Conservation (phyloP, 92 coral and sea anemone species). For the Galaxea fascicularis region DNA sequence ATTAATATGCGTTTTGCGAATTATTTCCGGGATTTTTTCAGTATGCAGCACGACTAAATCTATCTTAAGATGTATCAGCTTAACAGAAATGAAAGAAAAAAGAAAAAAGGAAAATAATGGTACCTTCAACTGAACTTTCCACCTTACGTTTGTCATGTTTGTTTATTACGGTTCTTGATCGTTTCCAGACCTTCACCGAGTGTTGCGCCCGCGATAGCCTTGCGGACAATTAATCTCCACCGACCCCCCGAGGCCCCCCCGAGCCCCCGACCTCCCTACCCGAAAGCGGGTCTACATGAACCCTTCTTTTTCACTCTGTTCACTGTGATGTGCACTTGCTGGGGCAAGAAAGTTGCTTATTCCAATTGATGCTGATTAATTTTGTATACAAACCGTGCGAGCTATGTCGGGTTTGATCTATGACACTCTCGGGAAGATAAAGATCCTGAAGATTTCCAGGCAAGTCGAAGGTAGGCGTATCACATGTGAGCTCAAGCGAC, state of each 20-base stretch:
- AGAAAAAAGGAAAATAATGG: neutral
- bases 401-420: constrained; percentile 35
- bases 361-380: constrained; percentile 38
- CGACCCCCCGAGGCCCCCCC: no score
- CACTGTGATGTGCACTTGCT: constrained; percentile 44
- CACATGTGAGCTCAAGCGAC: neutral
- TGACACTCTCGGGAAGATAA: neutral
- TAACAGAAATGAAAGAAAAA: neutral
- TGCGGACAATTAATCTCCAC: no score
- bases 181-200: constrained; percentile 17
- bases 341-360: constrained; percentile 34
- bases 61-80: neutral
- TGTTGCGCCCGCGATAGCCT: neutral
- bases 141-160: neutral
- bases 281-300: constrained; percentile 47
- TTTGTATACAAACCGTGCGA: constrained; percentile 9
- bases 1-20: neutral
- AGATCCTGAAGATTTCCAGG: neutral
- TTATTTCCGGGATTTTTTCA: neutral
- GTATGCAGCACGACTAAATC: neutral
- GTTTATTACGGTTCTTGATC: neutral
- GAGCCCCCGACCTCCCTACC: no score
- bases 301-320: constrained; percentile 34
- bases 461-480: constrained; percentile 12
- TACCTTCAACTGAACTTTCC: constrained; percentile 9